Base-by-base conservation (phyloP, 30 jellyfish, hydroid and myxozoan genomes). In the Pelagia noctiluca region DNA sequence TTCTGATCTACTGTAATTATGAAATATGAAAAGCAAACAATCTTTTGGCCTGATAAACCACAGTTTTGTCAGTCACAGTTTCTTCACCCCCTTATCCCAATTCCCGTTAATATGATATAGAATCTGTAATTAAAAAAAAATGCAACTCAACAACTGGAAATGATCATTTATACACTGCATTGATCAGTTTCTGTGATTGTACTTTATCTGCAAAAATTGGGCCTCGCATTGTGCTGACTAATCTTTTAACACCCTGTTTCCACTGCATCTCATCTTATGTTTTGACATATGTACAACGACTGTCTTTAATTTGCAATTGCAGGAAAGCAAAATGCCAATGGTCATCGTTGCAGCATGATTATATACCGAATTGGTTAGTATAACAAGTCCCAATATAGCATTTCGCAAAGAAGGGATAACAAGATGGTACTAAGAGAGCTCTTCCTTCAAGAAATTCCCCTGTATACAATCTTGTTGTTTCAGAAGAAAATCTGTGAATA, bases 291-390 rank as follows among this genome's bases (percentile, higher is more conserved):
- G 57, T 16, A 42, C 16, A 5, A 42, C 21, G 72, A 57, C 10
- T 5, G 11, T 4, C 33, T 5, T 57, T 19, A 4, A 4, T 21
- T 26, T 19, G 11, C 21, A 5, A 21, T 57, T n/a, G n/a, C n/a
- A 57, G 72, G 72, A 57, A 57, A 4, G 72, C 8, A 57, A 21
- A 57, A 57, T 21, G 21, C 10, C 8, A 21, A 57, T 8, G 22
- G 72, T 4, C 34, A 57, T 57, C 72, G 72, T 8, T 57, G 72
- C 24, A 57, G 72, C 34, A 57, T 57, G 72, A 57, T 57, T 4
- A 57, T 24, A 8, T 57, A 57, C 21, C 72, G 72, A 4, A 21
- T 57, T 21, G 72, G 72, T 57, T 5, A 21, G 72, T 4, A 57
- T 4, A 19, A 21, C 23, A 5, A 57, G 8, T 26, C 21, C n/a